Evolutionary conservation across 2,888 invertebrate species (phyloP).

Genomic region (Drosophila quinaria): DNA sequence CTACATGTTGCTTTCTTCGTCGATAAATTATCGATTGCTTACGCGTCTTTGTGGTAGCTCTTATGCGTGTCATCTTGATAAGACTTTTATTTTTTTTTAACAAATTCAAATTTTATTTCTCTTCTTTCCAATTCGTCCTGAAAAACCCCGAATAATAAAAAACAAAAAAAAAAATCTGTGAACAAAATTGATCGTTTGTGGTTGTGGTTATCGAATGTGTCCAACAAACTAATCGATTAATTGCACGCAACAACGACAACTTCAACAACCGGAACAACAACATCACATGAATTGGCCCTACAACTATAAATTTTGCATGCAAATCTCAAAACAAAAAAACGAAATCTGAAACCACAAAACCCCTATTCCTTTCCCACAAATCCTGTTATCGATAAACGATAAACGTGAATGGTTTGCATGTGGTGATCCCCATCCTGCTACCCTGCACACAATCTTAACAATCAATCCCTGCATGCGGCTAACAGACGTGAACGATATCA

Average conservation of each 20-base stretch:
- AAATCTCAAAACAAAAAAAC: slow-evolving; percentile 13
- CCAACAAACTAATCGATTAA: slow-evolving; percentile 74
- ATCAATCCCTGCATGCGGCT: slow-evolving; percentile 36
- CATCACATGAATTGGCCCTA: slow-evolving; percentile 57
- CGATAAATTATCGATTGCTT: slow-evolving; percentile 40
- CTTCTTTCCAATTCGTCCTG: slow-evolving; percentile 51
- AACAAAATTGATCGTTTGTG: slow-evolving; percentile 54
- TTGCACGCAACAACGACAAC: slow-evolving; percentile 65
- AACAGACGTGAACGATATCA: slow-evolving; percentile 37
- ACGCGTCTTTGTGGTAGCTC: slow-evolving; percentile 36
- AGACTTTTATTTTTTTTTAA: slow-evolving; percentile 59
- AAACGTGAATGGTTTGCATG: slow-evolving; percentile 62
- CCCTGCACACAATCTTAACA: background rate
- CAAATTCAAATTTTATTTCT: slow-evolving; percentile 69
- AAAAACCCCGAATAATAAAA: slow-evolving; percentile 29
- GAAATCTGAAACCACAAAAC: background rate
- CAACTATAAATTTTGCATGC: slow-evolving; percentile 58
- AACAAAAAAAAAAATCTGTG: slow-evolving; percentile 20
- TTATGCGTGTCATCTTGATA: slow-evolving; percentile 37
- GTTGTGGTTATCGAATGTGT: slow-evolving; percentile 79
- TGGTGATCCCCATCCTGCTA: slow-evolving; percentile 18
- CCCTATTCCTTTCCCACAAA: slow-evolving; percentile 2
- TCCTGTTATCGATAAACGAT: slow-evolving; percentile 8
- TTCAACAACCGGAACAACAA: slow-evolving; percentile 42
- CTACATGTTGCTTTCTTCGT: slow-evolving; percentile 16